Percentiles rank a stretch among this genome's conserved stretches.
Evolutionary conservation across 2,888 invertebrate genomes (phyloP).

Genomic region (Caenorhabditis sp.): DNA sequence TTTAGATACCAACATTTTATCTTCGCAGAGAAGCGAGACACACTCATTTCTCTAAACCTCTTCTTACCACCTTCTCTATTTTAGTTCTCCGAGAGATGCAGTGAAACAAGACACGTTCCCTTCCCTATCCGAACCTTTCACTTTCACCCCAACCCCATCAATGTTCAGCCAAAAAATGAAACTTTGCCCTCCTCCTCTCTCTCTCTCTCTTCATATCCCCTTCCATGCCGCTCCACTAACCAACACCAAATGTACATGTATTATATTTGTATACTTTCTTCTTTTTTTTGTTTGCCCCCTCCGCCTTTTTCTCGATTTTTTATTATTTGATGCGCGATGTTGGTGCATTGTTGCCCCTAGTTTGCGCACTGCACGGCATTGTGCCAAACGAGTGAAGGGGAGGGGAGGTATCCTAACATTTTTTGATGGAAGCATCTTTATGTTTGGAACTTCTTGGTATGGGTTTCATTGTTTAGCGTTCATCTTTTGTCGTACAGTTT

Average conservation of each 20-base stretch:
- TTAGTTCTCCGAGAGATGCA: too few species aligned
- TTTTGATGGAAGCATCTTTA: neutral
- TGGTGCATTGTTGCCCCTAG: neutral
- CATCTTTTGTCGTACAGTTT: neutral
- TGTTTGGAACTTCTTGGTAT: constrained; percentile 2
- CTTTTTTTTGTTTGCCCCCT: constrained; percentile 32
- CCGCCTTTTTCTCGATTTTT: constrained; percentile 38
- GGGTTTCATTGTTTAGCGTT: neutral
- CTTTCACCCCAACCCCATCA: neutral
- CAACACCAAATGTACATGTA: constrained; percentile 40
- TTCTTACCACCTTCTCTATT: too few species aligned
- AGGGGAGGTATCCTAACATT: neutral
- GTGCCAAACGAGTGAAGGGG: constrained; percentile 24
- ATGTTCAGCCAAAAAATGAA: neutral
- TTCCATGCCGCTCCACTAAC: constrained; percentile 20
- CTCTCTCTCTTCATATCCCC: constrained; percentile 7
- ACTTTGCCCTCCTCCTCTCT: neutral
- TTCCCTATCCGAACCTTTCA: too few species aligned
- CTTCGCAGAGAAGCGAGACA: too few species aligned
- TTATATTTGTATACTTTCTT: constrained; percentile 51
- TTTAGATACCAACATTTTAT: too few species aligned
- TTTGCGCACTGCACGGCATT: constrained; percentile 32
- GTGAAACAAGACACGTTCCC: too few species aligned
- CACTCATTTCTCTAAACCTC: too few species aligned
- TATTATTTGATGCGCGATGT: constrained; percentile 35